Percentiles rank a stretch among this genome's conserved stretches.
Conservation (phyloP, 1,140 invertebrate species). For the Drosophila littoralis region DNA sequence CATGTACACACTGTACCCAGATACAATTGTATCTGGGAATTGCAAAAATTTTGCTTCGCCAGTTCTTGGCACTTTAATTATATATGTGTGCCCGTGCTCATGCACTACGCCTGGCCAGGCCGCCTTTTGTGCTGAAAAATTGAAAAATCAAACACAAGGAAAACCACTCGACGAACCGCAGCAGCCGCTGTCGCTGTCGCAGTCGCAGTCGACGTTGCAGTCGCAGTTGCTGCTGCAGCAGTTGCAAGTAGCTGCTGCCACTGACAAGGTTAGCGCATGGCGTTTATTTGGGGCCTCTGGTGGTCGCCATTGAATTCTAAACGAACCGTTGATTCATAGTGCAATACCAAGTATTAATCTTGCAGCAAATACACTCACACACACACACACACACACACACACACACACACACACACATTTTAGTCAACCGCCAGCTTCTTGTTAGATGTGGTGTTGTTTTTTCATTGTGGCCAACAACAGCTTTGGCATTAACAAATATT, state of each 20-base stretch:
- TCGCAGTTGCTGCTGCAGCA: constrained; percentile 9
- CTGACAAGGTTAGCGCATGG: constrained; percentile 73
- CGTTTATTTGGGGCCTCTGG: constrained; percentile 76
- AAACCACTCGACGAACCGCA: constrained; percentile 69
- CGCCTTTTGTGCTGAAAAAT: constrained; percentile 67
- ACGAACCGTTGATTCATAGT: constrained; percentile 45
- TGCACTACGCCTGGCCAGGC: constrained; percentile 30
- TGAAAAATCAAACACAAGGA: constrained; percentile 81
- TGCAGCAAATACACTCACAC: constrained; percentile 34
- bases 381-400: constrained; percentile 1
- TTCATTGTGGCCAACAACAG: constrained; percentile 51
- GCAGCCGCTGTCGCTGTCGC: constrained; percentile 23
- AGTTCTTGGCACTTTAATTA: constrained; percentile 60
- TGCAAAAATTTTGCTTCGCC: constrained; percentile 1
- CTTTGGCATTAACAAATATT: constrained; percentile 75
- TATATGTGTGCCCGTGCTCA: constrained; percentile 23
- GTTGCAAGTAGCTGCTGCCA: constrained; percentile 47
- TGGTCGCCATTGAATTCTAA: constrained; percentile 68
- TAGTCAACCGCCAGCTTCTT: constrained; percentile 46
- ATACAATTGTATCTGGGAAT: constrained; percentile 38
- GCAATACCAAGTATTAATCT: constrained; percentile 42
- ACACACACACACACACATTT: neutral
- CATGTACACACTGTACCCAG: constrained; percentile 38
- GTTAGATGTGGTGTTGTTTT: constrained; percentile 67
- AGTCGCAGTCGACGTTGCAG: constrained; percentile 20